Evolutionary conservation across 2,113 vertebrate genomes (phyloP).

Genomic region (Actenoides lindsayi): DNA sequence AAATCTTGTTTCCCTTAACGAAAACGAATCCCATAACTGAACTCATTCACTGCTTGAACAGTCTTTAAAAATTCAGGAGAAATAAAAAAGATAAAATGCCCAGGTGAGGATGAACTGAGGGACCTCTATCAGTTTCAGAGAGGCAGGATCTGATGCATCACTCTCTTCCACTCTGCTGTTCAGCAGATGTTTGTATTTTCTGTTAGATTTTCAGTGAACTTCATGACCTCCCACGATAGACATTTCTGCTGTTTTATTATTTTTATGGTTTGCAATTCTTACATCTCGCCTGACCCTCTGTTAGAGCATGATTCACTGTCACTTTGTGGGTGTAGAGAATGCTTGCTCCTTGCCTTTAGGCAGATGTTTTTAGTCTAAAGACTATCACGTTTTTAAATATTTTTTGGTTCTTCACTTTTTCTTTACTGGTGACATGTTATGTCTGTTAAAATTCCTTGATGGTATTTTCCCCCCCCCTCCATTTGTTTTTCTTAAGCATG

Average conservation of each 20-base stretch:
- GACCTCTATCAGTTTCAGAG: background rate
- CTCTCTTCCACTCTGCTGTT: background rate
- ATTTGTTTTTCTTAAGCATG: background rate
- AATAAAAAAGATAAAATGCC: background rate
- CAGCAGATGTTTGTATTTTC: background rate
- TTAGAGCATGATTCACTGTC: fast-evolving
- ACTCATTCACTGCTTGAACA: background rate
- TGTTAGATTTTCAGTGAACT: background rate
- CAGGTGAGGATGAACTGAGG: background rate
- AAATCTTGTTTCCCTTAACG: background rate
- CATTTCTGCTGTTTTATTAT: background rate
- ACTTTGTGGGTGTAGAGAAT: fast-evolving
- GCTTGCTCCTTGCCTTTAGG: background rate
- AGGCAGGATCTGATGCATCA: background rate
- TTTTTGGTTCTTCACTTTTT: background rate
- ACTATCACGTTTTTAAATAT: fast-evolving
- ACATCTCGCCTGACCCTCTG: background rate
- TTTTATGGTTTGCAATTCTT: background rate
- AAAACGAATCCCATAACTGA: background rate
- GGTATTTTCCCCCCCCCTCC: fast-evolving
- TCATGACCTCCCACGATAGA: background rate
- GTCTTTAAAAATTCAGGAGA: too few species aligned
- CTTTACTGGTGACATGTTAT: background rate
- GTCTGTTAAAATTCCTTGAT: background rate
- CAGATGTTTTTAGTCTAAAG: background rate